Evolutionary conservation across 1,140 invertebrate genomes (phyloP).

Genomic region (Megathymus violae): DNA sequence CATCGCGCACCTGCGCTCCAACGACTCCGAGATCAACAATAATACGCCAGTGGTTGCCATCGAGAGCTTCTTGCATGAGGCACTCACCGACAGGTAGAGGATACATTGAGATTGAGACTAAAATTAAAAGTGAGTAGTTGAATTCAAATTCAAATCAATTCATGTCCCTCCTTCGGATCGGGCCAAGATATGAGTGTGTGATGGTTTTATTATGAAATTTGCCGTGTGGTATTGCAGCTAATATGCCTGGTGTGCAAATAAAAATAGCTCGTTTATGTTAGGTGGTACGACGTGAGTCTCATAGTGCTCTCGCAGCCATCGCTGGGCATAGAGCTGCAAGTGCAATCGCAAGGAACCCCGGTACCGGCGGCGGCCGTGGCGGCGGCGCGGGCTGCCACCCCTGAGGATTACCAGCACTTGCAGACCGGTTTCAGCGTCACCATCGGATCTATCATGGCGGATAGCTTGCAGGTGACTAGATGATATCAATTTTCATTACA

Average conservation of each 20-base stretch:
- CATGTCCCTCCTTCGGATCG: too few relatives aligned
- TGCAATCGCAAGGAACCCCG: conserved; percentile 91
- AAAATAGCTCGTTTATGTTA: conserved; percentile 61
- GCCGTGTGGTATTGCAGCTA: too few relatives aligned
- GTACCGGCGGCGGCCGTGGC: conserved; percentile 88
- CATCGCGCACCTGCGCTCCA: conserved; percentile 85
- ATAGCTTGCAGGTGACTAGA: conserved; percentile 10
- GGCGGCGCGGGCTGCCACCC: conserved; percentile 86
- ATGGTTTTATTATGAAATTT: too few relatives aligned
- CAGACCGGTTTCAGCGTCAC: conserved; percentile 3
- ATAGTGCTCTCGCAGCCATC: conserved; percentile 89
- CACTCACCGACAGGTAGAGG: conserved; percentile 88
- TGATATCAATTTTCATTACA: too few relatives aligned
- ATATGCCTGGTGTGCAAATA: too few relatives aligned
- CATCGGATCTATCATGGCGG: conserved; percentile 15
- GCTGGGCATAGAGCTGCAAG: conserved; percentile 88
- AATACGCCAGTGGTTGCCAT: conserved; percentile 89
- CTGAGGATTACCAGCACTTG: conserved; percentile 41
- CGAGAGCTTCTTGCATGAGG: conserved; percentile 91
- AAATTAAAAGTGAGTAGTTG: too few relatives aligned
- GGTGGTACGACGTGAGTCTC: conserved; percentile 92
- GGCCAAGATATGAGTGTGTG: too few relatives aligned
- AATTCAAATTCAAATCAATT: too few relatives aligned
- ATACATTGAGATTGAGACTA: too few relatives aligned
- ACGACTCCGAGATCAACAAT: conserved; percentile 83